Conservation (phyloP, 2,888 invertebrate species). For the Sclerodermus sp. region DNA sequence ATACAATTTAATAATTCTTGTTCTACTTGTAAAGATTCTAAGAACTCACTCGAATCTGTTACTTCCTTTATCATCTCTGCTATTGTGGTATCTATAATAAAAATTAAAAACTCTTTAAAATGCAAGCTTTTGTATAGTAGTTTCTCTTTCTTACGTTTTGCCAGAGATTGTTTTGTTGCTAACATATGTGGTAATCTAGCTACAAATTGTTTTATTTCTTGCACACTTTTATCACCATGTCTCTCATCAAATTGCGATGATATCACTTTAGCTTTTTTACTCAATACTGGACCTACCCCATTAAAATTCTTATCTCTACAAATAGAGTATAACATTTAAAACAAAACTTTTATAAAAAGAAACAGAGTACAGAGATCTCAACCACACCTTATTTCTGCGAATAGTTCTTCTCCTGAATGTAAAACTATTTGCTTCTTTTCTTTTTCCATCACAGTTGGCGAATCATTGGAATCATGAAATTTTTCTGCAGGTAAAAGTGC, state of each 20-base stretch:
- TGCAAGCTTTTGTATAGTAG: neutral
- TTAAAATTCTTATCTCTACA: slow-evolving; percentile 90
- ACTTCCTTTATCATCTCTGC: slow-evolving; percentile 92
- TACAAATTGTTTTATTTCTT: slow-evolving; percentile 93
- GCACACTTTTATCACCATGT: slow-evolving; percentile 85
- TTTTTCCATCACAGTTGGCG: slow-evolving; percentile 63
- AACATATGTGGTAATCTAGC: slow-evolving; percentile 85
- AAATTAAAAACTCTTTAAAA: neutral
- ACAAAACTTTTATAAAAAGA: neutral
- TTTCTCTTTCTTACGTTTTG: slow-evolving; percentile 60
- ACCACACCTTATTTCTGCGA: slow-evolving; percentile 71
- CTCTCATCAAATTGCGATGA: slow-evolving; percentile 83
- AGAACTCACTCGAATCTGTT: slow-evolving; percentile 73
- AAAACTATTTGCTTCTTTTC: slow-evolving; percentile 77
- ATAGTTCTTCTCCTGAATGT: slow-evolving; percentile 88
- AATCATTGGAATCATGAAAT: slow-evolving; percentile 72
- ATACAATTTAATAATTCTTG: slow-evolving; percentile 91
- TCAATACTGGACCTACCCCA: slow-evolving; percentile 82
- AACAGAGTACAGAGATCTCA: neutral
- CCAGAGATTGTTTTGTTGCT: slow-evolving; percentile 83
- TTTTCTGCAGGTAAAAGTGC: slow-evolving; percentile 84
- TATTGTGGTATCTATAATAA: slow-evolving; percentile 77
- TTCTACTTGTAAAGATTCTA: slow-evolving; percentile 79
- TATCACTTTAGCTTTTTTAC: slow-evolving; percentile 84
- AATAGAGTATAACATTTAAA: slow-evolving; percentile 2